Evolutionary conservation across 2,113 vertebrate species (phyloP).

Genomic region (Murina feae): DNA sequence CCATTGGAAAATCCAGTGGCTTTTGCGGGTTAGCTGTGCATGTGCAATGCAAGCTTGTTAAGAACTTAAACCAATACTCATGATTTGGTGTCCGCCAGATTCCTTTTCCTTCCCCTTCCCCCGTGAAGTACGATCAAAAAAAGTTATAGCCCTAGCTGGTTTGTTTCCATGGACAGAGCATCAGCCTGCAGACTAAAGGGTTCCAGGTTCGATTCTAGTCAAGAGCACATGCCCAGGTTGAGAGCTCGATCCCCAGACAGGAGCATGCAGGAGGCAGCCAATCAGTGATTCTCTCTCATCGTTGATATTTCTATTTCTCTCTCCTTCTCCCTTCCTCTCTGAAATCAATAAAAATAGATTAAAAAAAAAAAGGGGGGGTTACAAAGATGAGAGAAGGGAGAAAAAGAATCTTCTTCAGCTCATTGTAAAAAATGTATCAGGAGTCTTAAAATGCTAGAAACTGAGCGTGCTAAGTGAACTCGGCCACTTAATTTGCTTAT

Average conservation of each 20-base stretch:
- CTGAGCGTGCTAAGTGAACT: background rate
- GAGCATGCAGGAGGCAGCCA: too few relatives aligned
- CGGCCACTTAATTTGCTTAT: background rate
- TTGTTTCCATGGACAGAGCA: too few relatives aligned
- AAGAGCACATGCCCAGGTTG: too few relatives aligned
- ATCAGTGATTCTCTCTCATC: too few relatives aligned
- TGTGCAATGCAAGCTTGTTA: constrained; percentile 39
- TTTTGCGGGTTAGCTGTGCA: background rate
- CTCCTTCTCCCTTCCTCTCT: too few relatives aligned
- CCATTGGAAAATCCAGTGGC: constrained; percentile 36
- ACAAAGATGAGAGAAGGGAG: background rate
- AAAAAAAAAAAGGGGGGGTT: background rate
- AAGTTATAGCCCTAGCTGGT: too few relatives aligned
- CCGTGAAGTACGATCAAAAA: background rate
- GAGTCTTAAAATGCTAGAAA: background rate
- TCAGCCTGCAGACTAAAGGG: too few relatives aligned
- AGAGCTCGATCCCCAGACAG: too few relatives aligned
- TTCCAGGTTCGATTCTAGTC: too few relatives aligned
- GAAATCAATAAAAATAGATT: too few relatives aligned
- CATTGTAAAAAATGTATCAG: background rate
- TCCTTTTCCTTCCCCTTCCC: background rate
- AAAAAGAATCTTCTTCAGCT: background rate
- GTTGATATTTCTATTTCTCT: too few relatives aligned
- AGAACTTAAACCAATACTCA: constrained; percentile 34
- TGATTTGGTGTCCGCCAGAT: constrained; percentile 20